phyloP scores from a whole-genome alignment of 2,113 vertebrate species.

The Gymnocephalus cernua region DNA sequence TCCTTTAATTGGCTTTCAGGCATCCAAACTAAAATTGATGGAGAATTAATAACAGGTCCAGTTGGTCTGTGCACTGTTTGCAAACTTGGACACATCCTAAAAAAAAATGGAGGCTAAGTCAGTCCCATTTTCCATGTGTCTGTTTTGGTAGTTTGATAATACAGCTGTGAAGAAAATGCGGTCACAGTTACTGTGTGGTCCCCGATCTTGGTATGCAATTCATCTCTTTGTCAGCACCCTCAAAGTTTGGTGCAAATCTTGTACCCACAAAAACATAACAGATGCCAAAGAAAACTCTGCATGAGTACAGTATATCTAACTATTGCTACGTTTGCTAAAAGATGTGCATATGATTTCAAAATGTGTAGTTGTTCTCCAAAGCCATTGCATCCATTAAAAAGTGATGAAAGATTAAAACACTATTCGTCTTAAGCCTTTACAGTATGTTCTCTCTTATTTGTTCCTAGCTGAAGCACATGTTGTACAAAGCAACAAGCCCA shows the following conservation, averaged over 20 bases:
- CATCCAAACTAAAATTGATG: conserved; percentile 83
- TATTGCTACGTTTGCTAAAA: conserved; percentile 17
- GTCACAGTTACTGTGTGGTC: conserved; percentile 60
- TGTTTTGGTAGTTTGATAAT: conserved; percentile 56
- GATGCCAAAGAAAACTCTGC: conserved; percentile 57
- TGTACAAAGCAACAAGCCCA: conserved; percentile 34
- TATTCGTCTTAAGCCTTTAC: conserved; percentile 28
- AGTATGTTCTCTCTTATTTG: conserved; percentile 10
- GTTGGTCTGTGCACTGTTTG: conserved; percentile 69
- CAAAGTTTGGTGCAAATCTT: conserved; percentile 45
- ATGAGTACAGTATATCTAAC: conserved; percentile 13
- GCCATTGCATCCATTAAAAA: conserved; percentile 24
- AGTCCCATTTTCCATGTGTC: conserved; percentile 38
- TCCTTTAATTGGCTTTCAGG: conserved; percentile 83
- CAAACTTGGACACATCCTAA: conserved; percentile 70
- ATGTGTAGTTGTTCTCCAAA: conserved; percentile 27
- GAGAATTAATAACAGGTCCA: conserved; percentile 81
- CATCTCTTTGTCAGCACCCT: conserved; percentile 74
- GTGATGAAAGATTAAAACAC: conserved; percentile 27
- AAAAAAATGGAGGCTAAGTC: conserved; percentile 33
- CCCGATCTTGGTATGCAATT: conserved; percentile 52
- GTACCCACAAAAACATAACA: conserved; percentile 63
- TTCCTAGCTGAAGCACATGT: background rate
- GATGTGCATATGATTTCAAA: conserved; percentile 16
- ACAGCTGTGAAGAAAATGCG: conserved; percentile 50